Conservation (phyloP, 2,888 invertebrate species). For the Lasioglossum lativentre region DNA sequence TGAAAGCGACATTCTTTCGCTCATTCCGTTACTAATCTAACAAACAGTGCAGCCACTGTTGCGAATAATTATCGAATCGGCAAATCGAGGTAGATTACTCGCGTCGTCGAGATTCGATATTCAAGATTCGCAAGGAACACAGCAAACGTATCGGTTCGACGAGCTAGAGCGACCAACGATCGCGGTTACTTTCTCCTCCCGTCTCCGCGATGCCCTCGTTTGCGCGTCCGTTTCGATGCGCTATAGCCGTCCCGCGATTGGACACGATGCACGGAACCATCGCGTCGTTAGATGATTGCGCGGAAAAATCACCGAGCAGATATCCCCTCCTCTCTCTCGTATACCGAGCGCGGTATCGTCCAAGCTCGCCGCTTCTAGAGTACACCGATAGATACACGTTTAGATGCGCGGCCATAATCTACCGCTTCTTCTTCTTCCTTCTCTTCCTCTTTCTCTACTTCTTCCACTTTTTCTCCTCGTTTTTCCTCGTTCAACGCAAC, state of each 20-base stretch:
- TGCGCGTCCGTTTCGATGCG: slow-evolving; percentile 42
- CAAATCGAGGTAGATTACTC: not conserved
- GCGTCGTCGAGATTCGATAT: not conserved
- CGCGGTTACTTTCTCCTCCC: slow-evolving; percentile 47
- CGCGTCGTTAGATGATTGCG: slow-evolving; percentile 27
- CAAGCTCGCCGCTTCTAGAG: not conserved
- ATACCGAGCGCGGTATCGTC: not conserved
- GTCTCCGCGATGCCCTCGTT: slow-evolving; percentile 54
- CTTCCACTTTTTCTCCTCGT: not conserved
- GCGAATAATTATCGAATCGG: not conserved
- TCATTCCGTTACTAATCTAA: not conserved
- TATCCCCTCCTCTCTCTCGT: not conserved
- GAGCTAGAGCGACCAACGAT: slow-evolving; percentile 28
- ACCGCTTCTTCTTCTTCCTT: not conserved
- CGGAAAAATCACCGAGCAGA: slow-evolving; percentile 18
- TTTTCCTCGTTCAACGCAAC: not conserved
- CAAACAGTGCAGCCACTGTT: not conserved
- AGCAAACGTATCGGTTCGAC: slow-evolving; percentile 39
- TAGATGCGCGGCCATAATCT: not conserved
- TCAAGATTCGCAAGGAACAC: not conserved
- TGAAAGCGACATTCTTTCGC: not conserved
- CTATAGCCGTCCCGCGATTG: slow-evolving; percentile 23
- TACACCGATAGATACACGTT: not conserved
- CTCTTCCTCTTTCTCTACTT: not conserved
- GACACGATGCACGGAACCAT: slow-evolving; percentile 28